Percentiles rank a stretch among this genome's conserved stretches.
Conservation (phyloP, 2,888 invertebrate species). For the Athripsodes cinereus region DNA sequence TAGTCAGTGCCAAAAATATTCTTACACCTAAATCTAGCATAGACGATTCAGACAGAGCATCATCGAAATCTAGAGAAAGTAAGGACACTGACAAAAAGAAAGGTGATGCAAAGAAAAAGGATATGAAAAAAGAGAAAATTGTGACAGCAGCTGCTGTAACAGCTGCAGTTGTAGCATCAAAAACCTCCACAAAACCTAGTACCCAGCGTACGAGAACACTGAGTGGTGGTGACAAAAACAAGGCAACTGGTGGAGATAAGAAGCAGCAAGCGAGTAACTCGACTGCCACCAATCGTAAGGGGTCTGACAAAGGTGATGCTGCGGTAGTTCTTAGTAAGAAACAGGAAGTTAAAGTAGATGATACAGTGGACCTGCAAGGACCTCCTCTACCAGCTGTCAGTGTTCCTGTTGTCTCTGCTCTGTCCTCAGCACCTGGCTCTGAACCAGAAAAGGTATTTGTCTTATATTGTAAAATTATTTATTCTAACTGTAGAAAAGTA, state of each 20-base stretch:
- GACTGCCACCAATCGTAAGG: background rate
- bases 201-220: background rate
- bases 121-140: background rate
- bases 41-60: background rate
- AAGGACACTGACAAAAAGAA: constrained; percentile 2
- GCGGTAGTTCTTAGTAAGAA: constrained; percentile 1
- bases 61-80: background rate
- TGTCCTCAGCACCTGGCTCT: background rate
- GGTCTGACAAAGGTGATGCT: background rate
- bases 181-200: background rate
- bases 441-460: constrained; percentile 20
- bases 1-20: constrained; percentile 9
- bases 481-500: background rate
- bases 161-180: background rate
- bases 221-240: background rate
- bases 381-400: constrained; percentile 16
- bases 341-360: constrained; percentile 14
- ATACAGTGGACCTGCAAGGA: constrained; percentile 18
- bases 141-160: background rate
- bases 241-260: background rate
- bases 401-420: background rate
- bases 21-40: background rate
- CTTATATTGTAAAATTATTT: too few relatives aligned
- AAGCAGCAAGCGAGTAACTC: background rate
- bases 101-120: background rate